A percentile compares a stretch with the other conserved stretches of the same genome.
These are phyloP conservation scores for Vanessa atalanta DNA, from an alignment of 1,140 invertebrate species.

Conservation along the genomic window DNA sequence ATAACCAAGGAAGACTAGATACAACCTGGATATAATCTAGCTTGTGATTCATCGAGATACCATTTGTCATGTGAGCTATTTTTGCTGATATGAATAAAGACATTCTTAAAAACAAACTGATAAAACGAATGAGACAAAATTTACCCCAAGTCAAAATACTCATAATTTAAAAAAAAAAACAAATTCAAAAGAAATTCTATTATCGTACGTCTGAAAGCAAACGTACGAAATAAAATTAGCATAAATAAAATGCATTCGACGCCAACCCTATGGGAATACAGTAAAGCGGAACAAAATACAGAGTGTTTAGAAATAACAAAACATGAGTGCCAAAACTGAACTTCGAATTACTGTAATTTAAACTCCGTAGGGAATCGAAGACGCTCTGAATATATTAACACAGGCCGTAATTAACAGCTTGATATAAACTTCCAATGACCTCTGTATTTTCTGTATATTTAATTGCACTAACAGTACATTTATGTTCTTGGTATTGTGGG, in stretches of 20 bases:
- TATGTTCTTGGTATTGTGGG: neutral
- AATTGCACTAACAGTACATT: neutral
- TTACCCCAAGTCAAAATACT: neutral
- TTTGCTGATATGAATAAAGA: too few relatives aligned
- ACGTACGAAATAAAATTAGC: conserved; percentile 61
- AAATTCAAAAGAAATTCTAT: conserved; percentile 45
- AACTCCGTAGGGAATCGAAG: conserved; percentile 21
- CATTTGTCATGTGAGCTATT: too few relatives aligned
- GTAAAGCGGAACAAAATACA: conserved; percentile 38
- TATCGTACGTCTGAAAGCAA: conserved; percentile 51
- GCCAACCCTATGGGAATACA: conserved; percentile 45
- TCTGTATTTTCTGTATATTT: neutral
- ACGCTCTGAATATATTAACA: conserved; percentile 1
- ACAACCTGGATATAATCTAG: too few relatives aligned
- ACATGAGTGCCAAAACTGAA: conserved; percentile 23
- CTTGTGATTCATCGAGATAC: too few relatives aligned
- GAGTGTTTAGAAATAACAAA: conserved; percentile 51
- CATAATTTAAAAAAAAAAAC: conserved; percentile 30
- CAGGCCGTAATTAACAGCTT: neutral
- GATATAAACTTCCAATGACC: neutral
- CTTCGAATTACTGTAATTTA: conserved; percentile 23
- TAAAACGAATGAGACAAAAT: neutral
- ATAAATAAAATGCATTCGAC: conserved; percentile 61
- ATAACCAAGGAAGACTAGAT: too few relatives aligned
- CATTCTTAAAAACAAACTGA: neutral